phyloP scores from a whole-genome alignment of 35 echinoderm and acorn worm species.

The Lytechinus pictus region DNA sequence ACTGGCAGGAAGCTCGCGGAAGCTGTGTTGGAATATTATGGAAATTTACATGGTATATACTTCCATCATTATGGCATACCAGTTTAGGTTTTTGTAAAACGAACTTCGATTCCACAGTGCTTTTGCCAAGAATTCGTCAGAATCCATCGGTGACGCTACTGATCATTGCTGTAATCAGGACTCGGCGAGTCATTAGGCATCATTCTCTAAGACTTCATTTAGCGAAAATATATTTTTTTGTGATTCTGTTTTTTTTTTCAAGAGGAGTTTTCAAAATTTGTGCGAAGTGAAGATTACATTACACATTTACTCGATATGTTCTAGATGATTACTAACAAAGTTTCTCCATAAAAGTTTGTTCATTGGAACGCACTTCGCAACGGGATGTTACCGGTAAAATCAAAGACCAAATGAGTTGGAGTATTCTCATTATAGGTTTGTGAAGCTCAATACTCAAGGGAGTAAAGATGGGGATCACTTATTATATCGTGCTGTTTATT shows the following conservation, averaged over 20 bases:
- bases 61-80: neutral
- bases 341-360: too few relatives aligned
- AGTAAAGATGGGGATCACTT: neutral
- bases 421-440: neutral
- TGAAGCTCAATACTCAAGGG: neutral
- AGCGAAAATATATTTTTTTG: too few relatives aligned
- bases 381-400: neutral
- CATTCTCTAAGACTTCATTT: too few relatives aligned
- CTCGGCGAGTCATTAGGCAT: too few relatives aligned
- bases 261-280: too few relatives aligned
- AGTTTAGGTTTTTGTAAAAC: neutral
- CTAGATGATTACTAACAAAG: too few relatives aligned
- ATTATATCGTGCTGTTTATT: neutral
- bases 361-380: neutral
- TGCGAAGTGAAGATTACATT: neutral
- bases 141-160: neutral
- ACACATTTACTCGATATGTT: neutral
- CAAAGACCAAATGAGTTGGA: neutral
- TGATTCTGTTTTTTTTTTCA: too few relatives aligned
- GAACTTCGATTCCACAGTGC: neutral
- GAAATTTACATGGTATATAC: neutral
- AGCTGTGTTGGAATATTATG: neutral
- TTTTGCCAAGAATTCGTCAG: neutral
- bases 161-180: too few relatives aligned
- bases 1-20: neutral